Conservation (phyloP, 2,888 invertebrate genomes). For the Drepanosiphum platanoidis region DNA sequence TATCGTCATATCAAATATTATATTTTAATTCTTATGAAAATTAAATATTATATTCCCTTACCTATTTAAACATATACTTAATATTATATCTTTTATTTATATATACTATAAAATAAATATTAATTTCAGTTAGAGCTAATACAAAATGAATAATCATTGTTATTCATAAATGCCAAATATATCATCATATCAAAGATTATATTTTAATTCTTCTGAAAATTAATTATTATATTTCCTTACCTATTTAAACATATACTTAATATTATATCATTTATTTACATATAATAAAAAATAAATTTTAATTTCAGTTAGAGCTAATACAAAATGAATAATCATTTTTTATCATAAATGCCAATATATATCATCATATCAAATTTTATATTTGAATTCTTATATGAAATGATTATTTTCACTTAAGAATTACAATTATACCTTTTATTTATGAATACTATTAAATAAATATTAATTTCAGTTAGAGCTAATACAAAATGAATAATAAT, state of each 20-base stretch:
- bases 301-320: slow-evolving; percentile 30
- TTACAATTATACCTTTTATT: neutral
- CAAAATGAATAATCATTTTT: slow-evolving; percentile 40
- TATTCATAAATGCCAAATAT: slow-evolving; percentile 14
- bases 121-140: slow-evolving; percentile 55
- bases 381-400: neutral
- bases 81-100: no score
- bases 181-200: neutral
- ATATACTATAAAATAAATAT: no score
- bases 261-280: neutral
- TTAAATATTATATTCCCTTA: no score
- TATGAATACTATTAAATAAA: neutral
- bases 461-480: slow-evolving; percentile 46
- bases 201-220: neutral
- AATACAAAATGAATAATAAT: slow-evolving; percentile 52
- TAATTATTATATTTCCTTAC: neutral
- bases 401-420: neutral
- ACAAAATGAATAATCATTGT: slow-evolving; percentile 49
- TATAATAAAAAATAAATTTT: neutral
- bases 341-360: slow-evolving; percentile 22
- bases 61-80: no score
- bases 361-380: slow-evolving; percentile 7
- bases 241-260: neutral
- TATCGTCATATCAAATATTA: no score
- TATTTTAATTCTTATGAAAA: no score